Conservation (phyloP, 2,888 invertebrate species). For the Nomada lathburiana region DNA sequence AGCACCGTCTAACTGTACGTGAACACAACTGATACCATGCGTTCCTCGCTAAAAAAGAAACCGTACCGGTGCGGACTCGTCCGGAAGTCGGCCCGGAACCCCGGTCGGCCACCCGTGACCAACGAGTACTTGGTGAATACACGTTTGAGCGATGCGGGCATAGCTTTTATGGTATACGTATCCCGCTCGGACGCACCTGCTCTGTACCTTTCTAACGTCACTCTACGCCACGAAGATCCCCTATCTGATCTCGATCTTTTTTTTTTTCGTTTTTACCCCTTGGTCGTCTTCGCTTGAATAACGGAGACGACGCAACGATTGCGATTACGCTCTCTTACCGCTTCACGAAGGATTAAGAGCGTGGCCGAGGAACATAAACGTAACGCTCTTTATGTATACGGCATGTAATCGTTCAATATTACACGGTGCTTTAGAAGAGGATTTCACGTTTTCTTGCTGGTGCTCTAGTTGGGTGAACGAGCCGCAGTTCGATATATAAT, state of each 20-base stretch:
- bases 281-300: slow-evolving; percentile 26
- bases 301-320: slow-evolving; percentile 34
- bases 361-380: not conserved
- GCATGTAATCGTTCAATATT: not conserved
- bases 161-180: slow-evolving; percentile 42
- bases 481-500: not conserved
- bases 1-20: slow-evolving; percentile 71
- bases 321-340: slow-evolving; percentile 4
- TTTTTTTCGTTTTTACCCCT: slow-evolving; percentile 4
- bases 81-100: slow-evolving; percentile 84
- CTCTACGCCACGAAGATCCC: slow-evolving; percentile 35
- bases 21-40: slow-evolving; percentile 66
- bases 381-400: not conserved
- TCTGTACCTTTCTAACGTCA: slow-evolving; percentile 54
- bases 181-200: slow-evolving; percentile 64
- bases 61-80: slow-evolving; percentile 77
- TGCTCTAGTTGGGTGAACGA: not conserved
- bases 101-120: slow-evolving; percentile 83
- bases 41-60: slow-evolving; percentile 74
- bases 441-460: not conserved
- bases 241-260: not conserved
- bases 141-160: slow-evolving; percentile 58
- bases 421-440: not conserved
- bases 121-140: slow-evolving; percentile 67
- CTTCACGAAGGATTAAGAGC: slow-evolving; percentile 6